Evolutionary conservation across 1,140 invertebrate genomes (phyloP).

Genomic region (Diorhabda elongata): DNA sequence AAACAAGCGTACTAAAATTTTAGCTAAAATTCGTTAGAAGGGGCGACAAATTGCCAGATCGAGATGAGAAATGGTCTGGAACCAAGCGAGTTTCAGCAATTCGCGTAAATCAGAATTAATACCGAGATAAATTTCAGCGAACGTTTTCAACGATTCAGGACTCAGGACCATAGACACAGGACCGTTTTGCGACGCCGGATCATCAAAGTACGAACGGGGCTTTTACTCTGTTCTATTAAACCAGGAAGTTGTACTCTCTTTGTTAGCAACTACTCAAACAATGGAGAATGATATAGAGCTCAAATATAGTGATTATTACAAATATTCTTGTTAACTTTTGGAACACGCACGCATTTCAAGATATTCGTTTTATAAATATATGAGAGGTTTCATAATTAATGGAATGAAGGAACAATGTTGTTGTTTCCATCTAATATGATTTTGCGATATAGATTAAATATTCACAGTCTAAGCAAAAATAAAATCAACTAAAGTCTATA

Average conservation of each 20-base stretch:
- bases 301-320: background rate
- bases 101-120: constrained; percentile 41
- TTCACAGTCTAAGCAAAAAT: too few relatives aligned
- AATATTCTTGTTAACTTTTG: too few relatives aligned
- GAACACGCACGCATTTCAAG: too few relatives aligned
- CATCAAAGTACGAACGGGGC: constrained; percentile 7
- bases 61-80: constrained; percentile 38
- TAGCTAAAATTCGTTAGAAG: constrained; percentile 11
- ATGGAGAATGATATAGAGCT: background rate
- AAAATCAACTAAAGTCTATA: too few relatives aligned
- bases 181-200: constrained; percentile 6
- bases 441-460: too few relatives aligned
- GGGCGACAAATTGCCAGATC: constrained; percentile 36
- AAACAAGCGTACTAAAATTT: constrained; percentile 1
- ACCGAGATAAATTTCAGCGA: constrained; percentile 36
- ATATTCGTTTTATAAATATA: too few relatives aligned
- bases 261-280: background rate
- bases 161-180: constrained; percentile 8
- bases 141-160: constrained; percentile 38
- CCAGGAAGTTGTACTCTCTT: background rate
- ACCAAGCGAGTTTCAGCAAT: constrained; percentile 34
- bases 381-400: too few relatives aligned
- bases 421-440: too few relatives aligned
- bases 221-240: background rate
- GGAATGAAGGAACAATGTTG: too few relatives aligned